phyloP scores from a whole-genome alignment of 2,888 invertebrate genomes.

The Drosophila quinaria region DNA sequence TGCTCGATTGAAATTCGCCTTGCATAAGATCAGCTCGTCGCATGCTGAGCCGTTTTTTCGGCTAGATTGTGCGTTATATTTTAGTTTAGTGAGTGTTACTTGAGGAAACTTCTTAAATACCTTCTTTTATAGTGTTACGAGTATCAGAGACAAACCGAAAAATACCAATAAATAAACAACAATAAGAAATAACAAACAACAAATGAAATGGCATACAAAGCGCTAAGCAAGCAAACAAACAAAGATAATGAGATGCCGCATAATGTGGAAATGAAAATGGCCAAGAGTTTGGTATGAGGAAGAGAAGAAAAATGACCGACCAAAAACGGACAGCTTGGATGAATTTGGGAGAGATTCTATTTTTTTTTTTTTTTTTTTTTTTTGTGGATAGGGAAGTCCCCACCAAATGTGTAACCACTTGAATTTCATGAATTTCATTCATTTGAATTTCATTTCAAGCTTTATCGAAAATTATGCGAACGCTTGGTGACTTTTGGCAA shows the following conservation, averaged over 20 bases:
- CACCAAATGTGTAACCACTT: slow-evolving; percentile 76
- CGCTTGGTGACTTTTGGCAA: slow-evolving; percentile 79
- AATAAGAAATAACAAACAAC: slow-evolving; percentile 12
- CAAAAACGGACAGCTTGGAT: slow-evolving; percentile 45
- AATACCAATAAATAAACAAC: slow-evolving; percentile 56
- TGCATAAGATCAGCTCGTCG: slow-evolving; percentile 5
- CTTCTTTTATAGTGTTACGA: slow-evolving; percentile 50
- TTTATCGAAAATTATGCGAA: slow-evolving; percentile 83
- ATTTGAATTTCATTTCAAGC: slow-evolving; percentile 85
- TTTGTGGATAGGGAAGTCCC: slow-evolving; percentile 6
- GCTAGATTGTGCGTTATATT: slow-evolving; percentile 26
- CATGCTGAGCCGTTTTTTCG: background rate
- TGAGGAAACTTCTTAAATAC: slow-evolving; percentile 53
- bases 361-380: background rate
- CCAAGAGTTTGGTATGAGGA: slow-evolving; percentile 27
- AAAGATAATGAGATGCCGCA: slow-evolving; percentile 79
- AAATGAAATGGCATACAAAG: slow-evolving; percentile 33
- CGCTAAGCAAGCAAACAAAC: slow-evolving; percentile 67
- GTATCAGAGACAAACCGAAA: slow-evolving; percentile 39
- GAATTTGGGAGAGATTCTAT: background rate
- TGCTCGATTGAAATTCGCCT: background rate
- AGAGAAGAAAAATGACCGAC: slow-evolving; percentile 64
- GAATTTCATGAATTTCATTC: slow-evolving; percentile 85
- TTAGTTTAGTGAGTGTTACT: slow-evolving; percentile 34
- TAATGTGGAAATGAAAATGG: slow-evolving; percentile 78